These are phyloP conservation scores for Conopomorpha cramerella DNA, from an alignment of 1,140 invertebrate species.

Conservation along the genomic window DNA sequence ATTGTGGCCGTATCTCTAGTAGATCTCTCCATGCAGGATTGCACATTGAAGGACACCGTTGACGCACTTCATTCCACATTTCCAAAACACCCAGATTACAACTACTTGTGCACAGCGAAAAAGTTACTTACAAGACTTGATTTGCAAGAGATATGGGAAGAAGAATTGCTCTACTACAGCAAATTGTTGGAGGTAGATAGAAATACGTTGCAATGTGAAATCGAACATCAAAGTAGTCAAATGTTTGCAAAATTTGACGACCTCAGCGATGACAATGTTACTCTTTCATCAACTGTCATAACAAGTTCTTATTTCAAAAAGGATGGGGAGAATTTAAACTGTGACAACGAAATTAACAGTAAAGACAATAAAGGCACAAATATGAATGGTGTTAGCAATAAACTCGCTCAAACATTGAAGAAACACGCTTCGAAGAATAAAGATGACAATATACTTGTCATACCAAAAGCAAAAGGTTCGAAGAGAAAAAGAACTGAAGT, in stretches of 20 bases:
- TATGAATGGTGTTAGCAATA: conserved; percentile 16
- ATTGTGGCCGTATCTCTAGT: conserved; percentile 46
- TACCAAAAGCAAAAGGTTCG: conserved; percentile 27
- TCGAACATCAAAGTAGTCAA: conserved; percentile 18
- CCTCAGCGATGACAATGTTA: conserved; percentile 28
- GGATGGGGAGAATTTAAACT: conserved; percentile 5
- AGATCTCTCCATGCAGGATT: conserved; percentile 56
- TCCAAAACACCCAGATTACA: conserved; percentile 40
- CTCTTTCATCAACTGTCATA: conserved; percentile 26
- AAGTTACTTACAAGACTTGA: conserved; percentile 32
- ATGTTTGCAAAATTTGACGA: conserved; percentile 35
- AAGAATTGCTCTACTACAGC: conserved; percentile 42
- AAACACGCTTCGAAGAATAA: conserved; percentile 45
- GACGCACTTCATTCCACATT: conserved; percentile 51
- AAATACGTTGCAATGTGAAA: conserved; percentile 33
- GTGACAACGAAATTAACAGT: conserved; percentile 8
- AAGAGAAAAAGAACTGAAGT: conserved; percentile 15
- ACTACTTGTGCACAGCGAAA: conserved; percentile 43
- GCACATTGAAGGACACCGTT: conserved; percentile 37
- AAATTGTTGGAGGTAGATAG: conserved; percentile 42
- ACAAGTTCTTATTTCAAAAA: conserved; percentile 46
- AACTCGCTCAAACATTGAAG: conserved; percentile 38
- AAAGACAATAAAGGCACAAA: conserved; percentile 13
- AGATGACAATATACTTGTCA: conserved; percentile 16
- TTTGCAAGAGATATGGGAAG: conserved; percentile 38